Evolutionary conservation across 2,113 vertebrate genomes (phyloP).

Genomic region (Eubucco bourcierii): DNA sequence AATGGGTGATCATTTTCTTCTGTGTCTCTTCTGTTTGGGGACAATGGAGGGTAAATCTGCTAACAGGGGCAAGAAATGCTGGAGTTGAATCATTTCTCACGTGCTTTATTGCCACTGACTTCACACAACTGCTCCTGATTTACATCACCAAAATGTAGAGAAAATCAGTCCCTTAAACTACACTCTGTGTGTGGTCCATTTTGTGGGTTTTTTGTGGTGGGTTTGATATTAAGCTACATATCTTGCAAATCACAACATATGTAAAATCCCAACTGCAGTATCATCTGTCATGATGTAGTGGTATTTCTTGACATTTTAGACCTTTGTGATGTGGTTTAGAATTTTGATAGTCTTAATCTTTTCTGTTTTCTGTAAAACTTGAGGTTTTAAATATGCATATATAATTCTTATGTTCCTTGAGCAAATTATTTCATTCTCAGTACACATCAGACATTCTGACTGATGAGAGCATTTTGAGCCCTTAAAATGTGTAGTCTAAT

Average conservation of each 20-base stretch:
- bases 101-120: neutral
- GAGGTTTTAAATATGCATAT: neutral
- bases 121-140: neutral
- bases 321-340: neutral
- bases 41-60: neutral
- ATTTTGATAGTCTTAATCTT: neutral
- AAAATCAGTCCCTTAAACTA: neutral
- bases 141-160: neutral
- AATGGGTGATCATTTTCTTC: neutral
- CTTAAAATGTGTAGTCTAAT: conserved; percentile 17
- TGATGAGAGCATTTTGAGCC: neutral
- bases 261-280: neutral
- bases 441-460: neutral
- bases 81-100: neutral
- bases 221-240: neutral
- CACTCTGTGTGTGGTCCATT: neutral
- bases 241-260: neutral
- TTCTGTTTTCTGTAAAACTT: neutral
- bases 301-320: neutral
- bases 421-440: neutral
- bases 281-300: neutral
- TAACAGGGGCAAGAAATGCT: neutral
- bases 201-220: neutral
- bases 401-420: neutral
- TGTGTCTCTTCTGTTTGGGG: neutral